These are phyloP conservation scores for Hippasteria phrygiana DNA, from an alignment of 53 echinoderm and acorn worm species.

Conservation along the genomic window DNA sequence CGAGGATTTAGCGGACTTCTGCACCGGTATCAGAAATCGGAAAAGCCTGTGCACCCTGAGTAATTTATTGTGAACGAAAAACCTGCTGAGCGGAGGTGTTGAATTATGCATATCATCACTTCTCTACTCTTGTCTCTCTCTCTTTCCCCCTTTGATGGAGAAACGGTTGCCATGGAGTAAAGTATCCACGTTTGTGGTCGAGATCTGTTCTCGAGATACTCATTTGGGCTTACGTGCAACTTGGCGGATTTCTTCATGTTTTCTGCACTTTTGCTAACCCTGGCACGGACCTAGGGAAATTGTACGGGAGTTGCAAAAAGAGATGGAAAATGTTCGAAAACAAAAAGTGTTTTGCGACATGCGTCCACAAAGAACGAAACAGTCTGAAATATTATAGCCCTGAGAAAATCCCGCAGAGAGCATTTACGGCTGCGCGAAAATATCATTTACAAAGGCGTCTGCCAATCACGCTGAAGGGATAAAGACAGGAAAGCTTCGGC, in stretches of 20 bases:
- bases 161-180: conserved; percentile 24
- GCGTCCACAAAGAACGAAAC: background rate
- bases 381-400: conserved; percentile 31
- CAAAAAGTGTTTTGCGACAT: background rate
- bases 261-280: background rate
- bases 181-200: conserved; percentile 14
- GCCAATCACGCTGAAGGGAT: conserved; percentile 33
- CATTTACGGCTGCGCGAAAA: background rate
- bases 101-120: conserved; percentile 43
- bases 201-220: background rate
- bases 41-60: background rate
- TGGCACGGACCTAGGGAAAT: background rate
- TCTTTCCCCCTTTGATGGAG: background rate
- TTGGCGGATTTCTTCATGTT: background rate
- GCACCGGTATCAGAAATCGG: background rate
- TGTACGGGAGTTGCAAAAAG: background rate
- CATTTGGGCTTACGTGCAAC: background rate
- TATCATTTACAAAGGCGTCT: conserved; percentile 3
- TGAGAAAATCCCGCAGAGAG: conserved; percentile 27
- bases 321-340: background rate
- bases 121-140: background rate
- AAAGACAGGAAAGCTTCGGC: background rate
- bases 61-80: background rate
- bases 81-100: background rate
- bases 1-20: conserved; percentile 7